Percentiles rank a stretch among this genome's conserved stretches.
These are phyloP conservation scores for Amitus sp. DNA, from an alignment of 2,888 invertebrate genomes.

Conservation along the genomic window DNA sequence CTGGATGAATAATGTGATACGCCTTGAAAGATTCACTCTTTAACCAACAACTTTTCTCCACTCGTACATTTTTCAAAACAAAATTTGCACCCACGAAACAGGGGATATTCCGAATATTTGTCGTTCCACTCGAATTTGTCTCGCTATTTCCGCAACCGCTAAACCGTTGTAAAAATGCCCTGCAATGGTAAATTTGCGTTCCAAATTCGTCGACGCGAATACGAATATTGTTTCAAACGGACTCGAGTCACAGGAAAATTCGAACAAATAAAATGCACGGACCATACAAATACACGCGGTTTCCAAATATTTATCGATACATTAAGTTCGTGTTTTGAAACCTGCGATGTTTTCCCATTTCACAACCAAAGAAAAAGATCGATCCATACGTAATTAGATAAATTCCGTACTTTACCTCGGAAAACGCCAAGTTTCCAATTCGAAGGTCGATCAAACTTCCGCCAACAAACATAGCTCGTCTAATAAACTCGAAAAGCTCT, in stretches of 20 bases:
- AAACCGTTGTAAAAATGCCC: background rate
- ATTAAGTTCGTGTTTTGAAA: no score
- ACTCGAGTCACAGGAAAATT: background rate
- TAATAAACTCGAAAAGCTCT: constrained; percentile 27
- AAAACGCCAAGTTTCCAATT: constrained; percentile 13
- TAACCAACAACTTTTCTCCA: constrained; percentile 18
- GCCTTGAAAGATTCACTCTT: constrained; percentile 35
- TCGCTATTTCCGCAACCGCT: background rate
- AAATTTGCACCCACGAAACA: constrained; percentile 23
- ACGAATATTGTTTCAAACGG: background rate
- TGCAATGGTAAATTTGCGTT: background rate
- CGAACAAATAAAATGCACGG: no score
- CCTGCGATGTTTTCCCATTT: no score
- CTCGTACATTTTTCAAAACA: constrained; percentile 34
- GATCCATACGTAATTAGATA: no score
- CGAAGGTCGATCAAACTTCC: constrained; percentile 30
- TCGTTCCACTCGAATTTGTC: constrained; percentile 16
- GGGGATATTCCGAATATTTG: constrained; percentile 33
- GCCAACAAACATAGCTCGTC: constrained; percentile 35
- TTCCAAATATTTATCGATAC: no score
- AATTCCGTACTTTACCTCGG: no score
- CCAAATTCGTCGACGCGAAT: no score
- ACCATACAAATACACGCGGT: no score
- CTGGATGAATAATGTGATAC: constrained; percentile 25
- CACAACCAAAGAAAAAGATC: no score